Evolutionary conservation across 1,140 invertebrate species (phyloP).

Genomic region (Tetramorium parvispinum): DNA sequence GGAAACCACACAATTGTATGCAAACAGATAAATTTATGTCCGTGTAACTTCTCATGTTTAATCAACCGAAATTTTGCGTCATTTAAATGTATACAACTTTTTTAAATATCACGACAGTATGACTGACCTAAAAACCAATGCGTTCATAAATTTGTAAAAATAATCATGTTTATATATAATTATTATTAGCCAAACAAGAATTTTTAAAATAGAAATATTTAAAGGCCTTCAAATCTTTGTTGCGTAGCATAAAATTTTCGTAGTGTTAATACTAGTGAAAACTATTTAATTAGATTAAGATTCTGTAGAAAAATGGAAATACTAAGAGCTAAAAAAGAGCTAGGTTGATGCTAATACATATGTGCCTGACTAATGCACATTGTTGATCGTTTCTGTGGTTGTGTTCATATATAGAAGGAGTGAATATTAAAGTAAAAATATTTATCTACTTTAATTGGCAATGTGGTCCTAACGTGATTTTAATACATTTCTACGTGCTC

Average conservation of each 20-base stretch:
- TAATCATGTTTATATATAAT: conserved; percentile 28
- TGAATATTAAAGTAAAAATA: conserved; percentile 45
- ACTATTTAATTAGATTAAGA: conserved; percentile 38
- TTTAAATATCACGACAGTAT: neutral
- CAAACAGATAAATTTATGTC: neutral
- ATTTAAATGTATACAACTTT: neutral
- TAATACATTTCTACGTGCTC: conserved; percentile 44
- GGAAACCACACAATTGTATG: too few species aligned
- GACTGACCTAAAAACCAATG: conserved; percentile 47
- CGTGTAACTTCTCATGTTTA: neutral
- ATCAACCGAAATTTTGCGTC: neutral
- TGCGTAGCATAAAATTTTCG: conserved; percentile 1
- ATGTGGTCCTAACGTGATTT: conserved; percentile 50
- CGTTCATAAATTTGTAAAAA: conserved; percentile 43
- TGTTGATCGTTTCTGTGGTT: conserved; percentile 15
- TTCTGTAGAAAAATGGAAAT: conserved; percentile 5
- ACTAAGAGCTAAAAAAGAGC: neutral
- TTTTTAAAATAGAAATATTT: conserved; percentile 17
- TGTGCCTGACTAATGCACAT: conserved; percentile 26
- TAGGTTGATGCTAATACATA: conserved; percentile 3
- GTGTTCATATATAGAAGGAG: conserved; percentile 5
- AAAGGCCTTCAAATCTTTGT: conserved; percentile 26
- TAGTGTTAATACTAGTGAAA: neutral
- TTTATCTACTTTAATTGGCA: conserved; percentile 52
- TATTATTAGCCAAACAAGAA: neutral